These are phyloP conservation scores for Scaptomyza polygonia DNA, from an alignment of 2,888 invertebrate species.

Conservation along the genomic window DNA sequence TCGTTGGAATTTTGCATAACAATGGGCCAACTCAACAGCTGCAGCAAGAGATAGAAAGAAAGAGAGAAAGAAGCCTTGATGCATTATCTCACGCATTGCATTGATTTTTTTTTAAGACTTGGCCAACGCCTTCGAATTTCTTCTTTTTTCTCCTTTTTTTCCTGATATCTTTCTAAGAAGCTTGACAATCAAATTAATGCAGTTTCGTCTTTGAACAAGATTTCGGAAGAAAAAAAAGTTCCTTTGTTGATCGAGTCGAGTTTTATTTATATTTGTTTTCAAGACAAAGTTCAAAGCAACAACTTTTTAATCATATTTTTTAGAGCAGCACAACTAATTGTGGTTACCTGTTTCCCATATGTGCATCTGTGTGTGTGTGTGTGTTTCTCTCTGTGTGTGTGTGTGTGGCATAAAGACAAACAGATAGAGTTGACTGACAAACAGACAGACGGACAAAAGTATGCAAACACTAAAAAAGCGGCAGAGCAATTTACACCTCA, in stretches of 20 bases:
- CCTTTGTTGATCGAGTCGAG: neutral
- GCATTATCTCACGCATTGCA: slow-evolving; percentile 55
- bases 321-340: slow-evolving; percentile 72
- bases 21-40: slow-evolving; percentile 34
- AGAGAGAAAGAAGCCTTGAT: neutral
- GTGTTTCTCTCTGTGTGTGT: no score
- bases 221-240: neutral
- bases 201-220: slow-evolving; percentile 23
- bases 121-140: slow-evolving; percentile 28
- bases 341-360: slow-evolving; percentile 8
- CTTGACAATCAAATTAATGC: slow-evolving; percentile 56
- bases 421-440: slow-evolving; percentile 7
- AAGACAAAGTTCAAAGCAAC: slow-evolving; percentile 30
- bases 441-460: slow-evolving; percentile 1
- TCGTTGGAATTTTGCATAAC: slow-evolving; percentile 24
- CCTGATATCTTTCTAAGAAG: slow-evolving; percentile 29
- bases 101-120: slow-evolving; percentile 33
- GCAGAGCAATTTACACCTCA: slow-evolving; percentile 74
- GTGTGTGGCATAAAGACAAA: slow-evolving; percentile 12
- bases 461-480: slow-evolving; percentile 28
- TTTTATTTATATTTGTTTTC: slow-evolving; percentile 14
- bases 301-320: slow-evolving; percentile 75
- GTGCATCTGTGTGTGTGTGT: neutral
- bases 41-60: neutral
- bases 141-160: slow-evolving; percentile 2